phyloP scores from a whole-genome alignment of 2,113 vertebrate genomes.

The Falcunculus frontatus region DNA sequence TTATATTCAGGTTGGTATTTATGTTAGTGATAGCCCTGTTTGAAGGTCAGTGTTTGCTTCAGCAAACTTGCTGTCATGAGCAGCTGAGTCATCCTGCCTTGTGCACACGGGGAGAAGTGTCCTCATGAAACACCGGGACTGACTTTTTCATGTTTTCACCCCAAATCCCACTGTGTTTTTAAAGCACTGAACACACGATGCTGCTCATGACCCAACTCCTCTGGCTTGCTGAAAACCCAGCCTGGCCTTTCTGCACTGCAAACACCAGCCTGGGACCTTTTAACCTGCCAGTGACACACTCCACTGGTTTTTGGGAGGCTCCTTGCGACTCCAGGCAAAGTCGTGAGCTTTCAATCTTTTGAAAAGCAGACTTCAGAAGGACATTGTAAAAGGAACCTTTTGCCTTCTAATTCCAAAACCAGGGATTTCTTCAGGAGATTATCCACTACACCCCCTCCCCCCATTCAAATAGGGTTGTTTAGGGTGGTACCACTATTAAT shows the following conservation, averaged over 20 bases:
- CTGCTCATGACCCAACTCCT: background rate
- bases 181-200: background rate
- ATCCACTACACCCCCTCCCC: background rate
- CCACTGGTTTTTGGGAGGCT: background rate
- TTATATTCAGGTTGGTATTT: background rate
- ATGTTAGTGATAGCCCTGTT: background rate
- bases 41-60: background rate
- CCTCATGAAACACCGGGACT: background rate
- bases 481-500: background rate
- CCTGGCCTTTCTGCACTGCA: background rate
- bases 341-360: fast-evolving
- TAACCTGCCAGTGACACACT: background rate
- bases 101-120: fast-evolving
- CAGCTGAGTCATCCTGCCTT: background rate
- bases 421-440: background rate
- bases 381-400: background rate
- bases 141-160: background rate
- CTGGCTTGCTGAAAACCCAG: background rate
- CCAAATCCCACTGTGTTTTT: background rate
- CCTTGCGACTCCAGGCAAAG: background rate
- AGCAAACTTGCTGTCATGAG: background rate
- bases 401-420: background rate
- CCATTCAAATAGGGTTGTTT: fast-evolving
- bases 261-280: background rate
- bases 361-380: background rate